A percentile compares a stretch with the other conserved stretches of the same genome.
Evolutionary conservation across 2,113 vertebrate genomes (phyloP).

Genomic region (Macquaria ambigua): DNA sequence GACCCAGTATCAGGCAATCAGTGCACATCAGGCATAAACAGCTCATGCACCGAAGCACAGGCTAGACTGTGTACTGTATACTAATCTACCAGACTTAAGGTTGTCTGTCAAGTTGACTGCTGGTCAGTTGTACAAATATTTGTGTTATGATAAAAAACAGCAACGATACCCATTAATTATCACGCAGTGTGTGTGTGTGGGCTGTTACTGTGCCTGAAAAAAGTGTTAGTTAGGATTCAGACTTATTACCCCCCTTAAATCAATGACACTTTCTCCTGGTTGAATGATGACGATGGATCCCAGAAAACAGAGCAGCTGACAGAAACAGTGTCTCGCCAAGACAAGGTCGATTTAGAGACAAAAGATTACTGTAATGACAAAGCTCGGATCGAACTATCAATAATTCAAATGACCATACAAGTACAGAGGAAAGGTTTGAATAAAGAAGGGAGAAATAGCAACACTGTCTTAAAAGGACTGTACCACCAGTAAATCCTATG

Average conservation of each 20-base stretch:
- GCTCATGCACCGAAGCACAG: slow-evolving; percentile 10
- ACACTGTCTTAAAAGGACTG: background rate
- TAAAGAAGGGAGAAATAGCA: background rate
- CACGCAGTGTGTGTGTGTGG: slow-evolving; percentile 3
- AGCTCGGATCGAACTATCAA: slow-evolving; percentile 10
- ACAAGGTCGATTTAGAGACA: slow-evolving; percentile 12
- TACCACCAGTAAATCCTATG: too few relatives aligned
- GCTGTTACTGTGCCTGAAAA: slow-evolving; percentile 2
- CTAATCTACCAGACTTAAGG: slow-evolving; percentile 24
- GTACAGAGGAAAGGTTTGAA: background rate
- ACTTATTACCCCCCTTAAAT: slow-evolving; percentile 46
- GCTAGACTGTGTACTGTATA: slow-evolving; percentile 34
- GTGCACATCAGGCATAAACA: slow-evolving; percentile 36
- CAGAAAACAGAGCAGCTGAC: slow-evolving; percentile 35
- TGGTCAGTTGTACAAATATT: slow-evolving; percentile 36
- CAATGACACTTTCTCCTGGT: slow-evolving; percentile 47
- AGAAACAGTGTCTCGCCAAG: slow-evolving; percentile 5
- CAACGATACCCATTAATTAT: background rate
- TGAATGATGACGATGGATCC: slow-evolving; percentile 58
- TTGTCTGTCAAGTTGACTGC: slow-evolving; percentile 9
- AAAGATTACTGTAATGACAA: slow-evolving; percentile 26
- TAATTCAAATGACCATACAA: slow-evolving; percentile 16
- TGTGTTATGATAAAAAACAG: slow-evolving; percentile 18
- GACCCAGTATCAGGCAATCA: slow-evolving; percentile 22
- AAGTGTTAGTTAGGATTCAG: slow-evolving; percentile 35